Percentiles rank a stretch among this genome's conserved stretches.
Evolutionary conservation across 2,113 vertebrate species (phyloP).

Genomic region (Erythrocercus mccallii): DNA sequence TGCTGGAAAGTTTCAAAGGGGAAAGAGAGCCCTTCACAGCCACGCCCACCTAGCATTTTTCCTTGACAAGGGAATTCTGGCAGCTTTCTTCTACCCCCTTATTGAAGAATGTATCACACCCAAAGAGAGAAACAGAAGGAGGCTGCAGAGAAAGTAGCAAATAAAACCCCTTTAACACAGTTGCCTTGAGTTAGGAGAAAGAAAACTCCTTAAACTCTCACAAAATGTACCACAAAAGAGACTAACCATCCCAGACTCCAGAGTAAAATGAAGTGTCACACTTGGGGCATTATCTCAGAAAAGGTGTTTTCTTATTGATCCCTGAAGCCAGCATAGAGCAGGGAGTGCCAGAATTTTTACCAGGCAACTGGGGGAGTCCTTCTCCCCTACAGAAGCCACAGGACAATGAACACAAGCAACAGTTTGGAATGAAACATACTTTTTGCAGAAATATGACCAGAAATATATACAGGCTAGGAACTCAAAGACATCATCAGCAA

Average conservation of each 20-base stretch:
- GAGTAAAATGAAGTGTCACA: not conserved
- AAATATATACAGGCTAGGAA: not conserved
- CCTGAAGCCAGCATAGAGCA: not conserved
- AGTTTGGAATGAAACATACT: not conserved
- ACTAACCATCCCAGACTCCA: not conserved
- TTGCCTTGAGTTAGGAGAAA: not conserved
- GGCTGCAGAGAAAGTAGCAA: not conserved
- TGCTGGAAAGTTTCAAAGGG: not conserved
- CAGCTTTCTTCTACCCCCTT: not conserved
- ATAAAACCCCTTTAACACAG: not conserved
- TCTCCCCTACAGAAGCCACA: not conserved
- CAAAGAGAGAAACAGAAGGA: not conserved
- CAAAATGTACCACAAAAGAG: rapidly evolving
- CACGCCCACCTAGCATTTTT: not conserved
- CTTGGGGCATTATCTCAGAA: not conserved
- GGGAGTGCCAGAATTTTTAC: not conserved
- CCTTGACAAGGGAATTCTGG: not conserved
- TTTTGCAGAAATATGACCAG: not conserved
- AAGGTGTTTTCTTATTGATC: not conserved
- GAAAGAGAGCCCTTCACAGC: not conserved
- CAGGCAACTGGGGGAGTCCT: not conserved
- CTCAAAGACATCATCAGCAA: not conserved
- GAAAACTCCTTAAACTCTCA: not conserved
- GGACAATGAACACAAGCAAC: not conserved
- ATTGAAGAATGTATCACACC: not conserved